These are phyloP conservation scores for Anabas testudineus DNA, from an alignment of 2,797 vertebrate genomes.

Conservation along the genomic window DNA sequence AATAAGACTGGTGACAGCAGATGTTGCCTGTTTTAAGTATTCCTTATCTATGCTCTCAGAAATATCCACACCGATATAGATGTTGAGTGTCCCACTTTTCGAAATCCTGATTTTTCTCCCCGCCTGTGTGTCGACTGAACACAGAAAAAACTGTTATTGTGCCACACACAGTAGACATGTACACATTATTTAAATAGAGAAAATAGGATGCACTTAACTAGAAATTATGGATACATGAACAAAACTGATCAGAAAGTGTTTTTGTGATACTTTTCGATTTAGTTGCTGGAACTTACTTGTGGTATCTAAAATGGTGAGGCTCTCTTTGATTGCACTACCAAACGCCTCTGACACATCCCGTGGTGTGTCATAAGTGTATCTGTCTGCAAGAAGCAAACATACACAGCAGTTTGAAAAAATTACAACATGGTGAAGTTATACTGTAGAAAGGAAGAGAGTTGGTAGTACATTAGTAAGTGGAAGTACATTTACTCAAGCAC, in stretches of 20 bases:
- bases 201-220: too few relatives aligned
- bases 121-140: conserved; percentile 58
- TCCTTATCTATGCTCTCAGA: conserved; percentile 77
- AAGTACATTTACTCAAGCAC: too few relatives aligned
- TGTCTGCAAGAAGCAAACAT: conserved; percentile 55
- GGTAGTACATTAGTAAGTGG: too few relatives aligned
- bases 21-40: conserved; percentile 54
- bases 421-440: background rate
- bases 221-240: too few relatives aligned
- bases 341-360: conserved; percentile 69
- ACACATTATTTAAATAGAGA: background rate
- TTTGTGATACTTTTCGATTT: too few relatives aligned
- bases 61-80: conserved; percentile 86
- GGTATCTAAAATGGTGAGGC: conserved; percentile 51
- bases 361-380: conserved; percentile 74
- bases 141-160: conserved; percentile 12
- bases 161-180: background rate
- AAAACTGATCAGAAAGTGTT: too few relatives aligned
- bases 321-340: conserved; percentile 64
- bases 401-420: too few relatives aligned
- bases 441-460: too few relatives aligned
- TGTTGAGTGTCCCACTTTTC: conserved; percentile 83
- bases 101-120: conserved; percentile 75
- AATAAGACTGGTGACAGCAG: conserved; percentile 70
- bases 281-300: conserved; percentile 55